Conservation (phyloP, 2,113 vertebrate genomes). For the Ciconia stormi region DNA sequence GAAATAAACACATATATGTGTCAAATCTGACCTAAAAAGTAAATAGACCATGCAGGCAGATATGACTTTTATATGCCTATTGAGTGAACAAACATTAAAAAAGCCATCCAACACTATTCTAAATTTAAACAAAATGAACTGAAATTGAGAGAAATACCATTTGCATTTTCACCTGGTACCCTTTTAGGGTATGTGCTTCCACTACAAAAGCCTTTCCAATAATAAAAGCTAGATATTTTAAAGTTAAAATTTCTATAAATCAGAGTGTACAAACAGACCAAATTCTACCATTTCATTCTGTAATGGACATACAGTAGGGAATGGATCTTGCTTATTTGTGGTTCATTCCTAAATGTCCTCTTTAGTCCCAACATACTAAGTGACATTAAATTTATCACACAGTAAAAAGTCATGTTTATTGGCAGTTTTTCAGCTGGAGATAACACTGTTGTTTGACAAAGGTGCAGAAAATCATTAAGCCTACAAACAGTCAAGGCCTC, state of each 20-base stretch:
- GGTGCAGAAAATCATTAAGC: not conserved
- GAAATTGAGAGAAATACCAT: not conserved
- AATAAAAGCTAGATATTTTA: not conserved
- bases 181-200: not conserved
- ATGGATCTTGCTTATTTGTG: not conserved
- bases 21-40: conserved; percentile 46
- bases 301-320: not conserved
- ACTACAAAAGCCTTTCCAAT: not conserved
- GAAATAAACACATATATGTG: conserved; percentile 34
- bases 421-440: not conserved
- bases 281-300: not conserved
- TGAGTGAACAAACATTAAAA: not conserved
- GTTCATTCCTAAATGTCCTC: not conserved
- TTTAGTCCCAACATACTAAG: not conserved
- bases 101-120: not conserved
- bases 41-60: conserved; percentile 33
- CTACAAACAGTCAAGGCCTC: not conserved
- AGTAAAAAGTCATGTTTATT: not conserved
- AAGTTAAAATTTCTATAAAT: not conserved
- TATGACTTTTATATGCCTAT: not conserved
- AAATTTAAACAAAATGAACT: conserved; percentile 12
- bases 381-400: not conserved
- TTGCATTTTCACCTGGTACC: not conserved
- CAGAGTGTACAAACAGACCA: not conserved
- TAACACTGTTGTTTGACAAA: not conserved